phyloP scores from a whole-genome alignment of 2,113 vertebrate genomes.

The Pitta sordida region DNA sequence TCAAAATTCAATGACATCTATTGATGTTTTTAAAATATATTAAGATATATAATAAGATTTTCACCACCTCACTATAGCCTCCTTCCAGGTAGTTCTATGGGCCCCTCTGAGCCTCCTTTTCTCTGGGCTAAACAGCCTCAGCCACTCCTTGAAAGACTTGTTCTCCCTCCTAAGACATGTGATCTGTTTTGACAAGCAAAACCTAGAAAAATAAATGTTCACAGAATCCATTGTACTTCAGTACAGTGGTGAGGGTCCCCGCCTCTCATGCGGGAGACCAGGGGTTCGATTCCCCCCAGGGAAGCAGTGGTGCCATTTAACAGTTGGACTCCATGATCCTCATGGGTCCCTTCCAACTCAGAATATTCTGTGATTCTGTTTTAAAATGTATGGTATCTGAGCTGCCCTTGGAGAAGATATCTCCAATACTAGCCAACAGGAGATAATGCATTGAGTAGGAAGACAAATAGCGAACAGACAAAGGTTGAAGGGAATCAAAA shows the following conservation, averaged over 20 bases:
- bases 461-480: background rate
- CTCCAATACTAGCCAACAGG: background rate
- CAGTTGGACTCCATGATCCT: no score
- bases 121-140: background rate
- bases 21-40: background rate
- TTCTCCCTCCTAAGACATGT: background rate
- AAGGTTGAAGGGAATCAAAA: background rate
- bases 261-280: no score
- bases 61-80: background rate
- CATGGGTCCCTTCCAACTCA: no score
- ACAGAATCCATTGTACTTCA: background rate
- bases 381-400: background rate
- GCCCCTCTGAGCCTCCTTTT: background rate
- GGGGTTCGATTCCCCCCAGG: no score
- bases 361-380: no score
- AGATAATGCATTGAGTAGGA: background rate
- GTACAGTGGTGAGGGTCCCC: no score
- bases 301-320: no score
- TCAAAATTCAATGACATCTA: background rate
- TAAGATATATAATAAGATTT: no score
- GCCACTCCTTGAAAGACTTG: background rate
- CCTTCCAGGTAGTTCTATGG: background rate
- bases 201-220: background rate
- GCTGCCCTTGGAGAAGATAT: background rate
- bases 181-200: background rate